Evolutionary conservation across 1,140 invertebrate species (phyloP).

Genomic region (Asobara japonica): DNA sequence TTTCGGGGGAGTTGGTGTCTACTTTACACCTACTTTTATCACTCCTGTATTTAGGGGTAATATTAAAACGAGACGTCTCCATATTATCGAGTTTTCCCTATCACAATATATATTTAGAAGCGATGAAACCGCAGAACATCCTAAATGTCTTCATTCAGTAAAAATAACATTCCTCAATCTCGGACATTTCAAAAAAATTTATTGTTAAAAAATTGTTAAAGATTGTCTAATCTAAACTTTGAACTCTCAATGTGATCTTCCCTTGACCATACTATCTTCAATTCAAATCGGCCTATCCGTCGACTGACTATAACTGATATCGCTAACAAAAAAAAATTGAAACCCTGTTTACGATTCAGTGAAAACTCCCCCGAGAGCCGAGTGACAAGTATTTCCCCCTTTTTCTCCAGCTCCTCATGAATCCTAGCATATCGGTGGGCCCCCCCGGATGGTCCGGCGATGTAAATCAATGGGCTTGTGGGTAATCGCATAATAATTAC

Average conservation of each 20-base stretch:
- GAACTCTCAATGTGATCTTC: too few species aligned
- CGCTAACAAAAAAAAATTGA: background rate
- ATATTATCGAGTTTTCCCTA: too few species aligned
- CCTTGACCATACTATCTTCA: too few species aligned
- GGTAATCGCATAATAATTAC: slow-evolving; percentile 68
- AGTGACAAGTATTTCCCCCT: slow-evolving; percentile 6
- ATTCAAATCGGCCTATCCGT: too few species aligned
- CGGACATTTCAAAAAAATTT: too few species aligned
- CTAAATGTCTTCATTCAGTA: too few species aligned
- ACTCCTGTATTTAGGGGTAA: slow-evolving; percentile 10
- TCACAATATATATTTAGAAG: too few species aligned
- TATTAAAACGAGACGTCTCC: background rate
- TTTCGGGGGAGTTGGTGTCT: slow-evolving; percentile 41
- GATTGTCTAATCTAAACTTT: too few species aligned
- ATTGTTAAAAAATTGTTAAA: too few species aligned
- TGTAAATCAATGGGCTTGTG: slow-evolving; percentile 67
- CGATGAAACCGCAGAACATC: too few species aligned
- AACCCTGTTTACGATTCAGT: background rate
- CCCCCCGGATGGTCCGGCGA: slow-evolving; percentile 54
- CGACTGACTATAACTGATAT: background rate
- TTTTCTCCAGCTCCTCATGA: background rate
- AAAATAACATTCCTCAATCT: too few species aligned
- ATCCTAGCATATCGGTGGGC: slow-evolving; percentile 28
- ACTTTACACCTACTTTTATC: slow-evolving; percentile 57
- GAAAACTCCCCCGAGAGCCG: background rate